These are phyloP conservation scores for Mastomys natalensis DNA, from an alignment of 2,113 vertebrate species.

Conservation along the genomic window DNA sequence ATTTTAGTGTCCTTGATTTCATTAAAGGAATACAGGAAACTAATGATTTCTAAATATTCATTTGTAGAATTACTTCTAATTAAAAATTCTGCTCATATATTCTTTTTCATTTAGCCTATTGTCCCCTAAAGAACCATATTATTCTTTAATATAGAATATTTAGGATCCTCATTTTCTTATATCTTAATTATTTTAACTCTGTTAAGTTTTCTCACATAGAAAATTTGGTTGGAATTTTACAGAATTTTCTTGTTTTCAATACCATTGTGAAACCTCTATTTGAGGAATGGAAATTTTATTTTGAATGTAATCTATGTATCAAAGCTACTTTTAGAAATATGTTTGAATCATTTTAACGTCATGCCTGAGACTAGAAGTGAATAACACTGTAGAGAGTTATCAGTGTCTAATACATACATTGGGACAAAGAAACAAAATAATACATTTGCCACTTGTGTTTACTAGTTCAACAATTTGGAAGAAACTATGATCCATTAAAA, in stretches of 20 bases:
- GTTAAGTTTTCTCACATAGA: background rate
- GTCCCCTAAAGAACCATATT: background rate
- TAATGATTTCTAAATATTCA: constrained; percentile 10
- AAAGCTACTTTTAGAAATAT: background rate
- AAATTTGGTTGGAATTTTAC: background rate
- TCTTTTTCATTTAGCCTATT: background rate
- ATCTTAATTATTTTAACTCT: constrained; percentile 24
- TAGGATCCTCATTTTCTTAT: background rate
- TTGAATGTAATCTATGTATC: background rate
- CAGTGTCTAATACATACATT: background rate
- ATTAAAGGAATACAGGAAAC: background rate
- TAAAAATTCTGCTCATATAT: constrained; percentile 1
- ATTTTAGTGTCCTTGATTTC: background rate
- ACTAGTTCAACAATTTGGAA: background rate
- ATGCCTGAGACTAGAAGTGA: background rate
- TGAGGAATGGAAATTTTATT: background rate
- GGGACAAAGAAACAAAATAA: background rate
- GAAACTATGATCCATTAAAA: constrained; percentile 4
- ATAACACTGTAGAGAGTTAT: background rate
- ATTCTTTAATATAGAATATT: background rate
- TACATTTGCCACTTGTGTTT: background rate
- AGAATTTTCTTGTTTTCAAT: background rate
- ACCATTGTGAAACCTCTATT: background rate
- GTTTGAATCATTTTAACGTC: background rate
- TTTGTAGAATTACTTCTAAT: background rate